These are phyloP conservation scores for Reticulitermes speratus DNA, from an alignment of 1,140 invertebrate species.

Conservation along the genomic window DNA sequence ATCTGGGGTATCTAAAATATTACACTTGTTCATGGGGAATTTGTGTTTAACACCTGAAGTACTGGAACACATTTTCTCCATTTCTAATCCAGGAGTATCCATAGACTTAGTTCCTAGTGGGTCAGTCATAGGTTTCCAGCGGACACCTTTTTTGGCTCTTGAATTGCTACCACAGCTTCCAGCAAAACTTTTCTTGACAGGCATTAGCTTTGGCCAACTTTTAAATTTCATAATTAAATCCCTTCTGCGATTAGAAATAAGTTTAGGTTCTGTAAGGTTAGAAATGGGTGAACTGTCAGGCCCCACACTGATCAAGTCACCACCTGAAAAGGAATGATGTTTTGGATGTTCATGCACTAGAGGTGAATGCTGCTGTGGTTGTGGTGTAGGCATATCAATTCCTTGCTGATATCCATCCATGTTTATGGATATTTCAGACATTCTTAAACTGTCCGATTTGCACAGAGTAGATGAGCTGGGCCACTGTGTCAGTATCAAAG, in stretches of 20 bases:
- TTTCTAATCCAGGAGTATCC: background rate
- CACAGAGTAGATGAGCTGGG: background rate
- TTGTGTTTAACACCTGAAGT: background rate
- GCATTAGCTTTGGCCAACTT: background rate
- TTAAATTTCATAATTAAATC: background rate
- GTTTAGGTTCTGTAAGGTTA: background rate
- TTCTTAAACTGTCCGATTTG: background rate
- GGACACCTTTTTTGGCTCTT: constrained; percentile 40
- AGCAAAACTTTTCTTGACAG: background rate
- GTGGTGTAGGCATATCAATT: background rate
- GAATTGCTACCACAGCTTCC: constrained; percentile 33
- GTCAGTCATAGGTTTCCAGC: constrained; percentile 39
- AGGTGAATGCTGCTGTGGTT: background rate
- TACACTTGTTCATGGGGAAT: background rate
- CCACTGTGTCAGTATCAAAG: background rate
- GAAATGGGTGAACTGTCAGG: background rate
- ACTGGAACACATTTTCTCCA: background rate
- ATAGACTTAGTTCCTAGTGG: background rate
- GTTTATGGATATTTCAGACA: background rate
- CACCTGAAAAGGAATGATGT: background rate
- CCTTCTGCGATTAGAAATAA: background rate
- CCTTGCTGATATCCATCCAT: background rate
- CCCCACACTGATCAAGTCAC: background rate
- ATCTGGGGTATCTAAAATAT: background rate
- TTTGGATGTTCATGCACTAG: background rate